Evolutionary conservation across 2,113 vertebrate species (phyloP), one percentile per base, ranked within the genome.

Genomic region (Melozone crissalis): DNA sequence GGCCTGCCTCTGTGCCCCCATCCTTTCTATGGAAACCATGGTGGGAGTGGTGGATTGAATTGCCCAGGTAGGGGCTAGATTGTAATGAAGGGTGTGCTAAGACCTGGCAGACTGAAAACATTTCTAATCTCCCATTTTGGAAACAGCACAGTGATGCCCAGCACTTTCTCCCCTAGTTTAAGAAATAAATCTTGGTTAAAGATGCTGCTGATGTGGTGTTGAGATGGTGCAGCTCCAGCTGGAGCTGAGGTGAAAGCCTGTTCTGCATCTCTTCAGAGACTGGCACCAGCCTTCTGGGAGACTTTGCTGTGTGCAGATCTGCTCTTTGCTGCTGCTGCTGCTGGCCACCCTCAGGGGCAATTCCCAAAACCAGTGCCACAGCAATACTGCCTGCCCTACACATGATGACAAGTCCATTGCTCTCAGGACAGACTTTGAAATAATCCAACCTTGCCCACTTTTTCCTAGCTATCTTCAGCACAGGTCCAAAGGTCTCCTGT

Each of bases 341-440:
- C 61, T 59, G 47, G 27, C 17, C 62, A 68, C 52, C n/a, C 15
- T 33, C 39, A 63, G 43, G 31, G 22, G 18, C 14, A 51, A 19
- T 39, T 83, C 62, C 43, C 1, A 0, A 43, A 10, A 21, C 5
- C 31, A 58, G 12, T n/a, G 23, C 63, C 43, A 7, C 7, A 58
- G n/a, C 37, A 31, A 24, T 7, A 8, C 13, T 61, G n/a, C n/a
- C 57, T 92, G 30, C 46, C 61, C 37, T 17, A 14, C 22, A 12
- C 49, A 72, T 0, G 1, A 20, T 30, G n/a, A 46, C 13, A n/a
- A 27, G 20, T 37, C 41, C 3, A 0, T 37, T 84, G 43, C 19
- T 49, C 47, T 72, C 78, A 71, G 57, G 22, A 58, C 10, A 62
- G 74, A n/a, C 1, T 5, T 2, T 62, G 41, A 74, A 87, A 74